A percentile compares a stretch with the other conserved stretches of the same genome.
Conservation (phyloP, 2,888 invertebrate genomes). For the Chrysodeixis includens region DNA sequence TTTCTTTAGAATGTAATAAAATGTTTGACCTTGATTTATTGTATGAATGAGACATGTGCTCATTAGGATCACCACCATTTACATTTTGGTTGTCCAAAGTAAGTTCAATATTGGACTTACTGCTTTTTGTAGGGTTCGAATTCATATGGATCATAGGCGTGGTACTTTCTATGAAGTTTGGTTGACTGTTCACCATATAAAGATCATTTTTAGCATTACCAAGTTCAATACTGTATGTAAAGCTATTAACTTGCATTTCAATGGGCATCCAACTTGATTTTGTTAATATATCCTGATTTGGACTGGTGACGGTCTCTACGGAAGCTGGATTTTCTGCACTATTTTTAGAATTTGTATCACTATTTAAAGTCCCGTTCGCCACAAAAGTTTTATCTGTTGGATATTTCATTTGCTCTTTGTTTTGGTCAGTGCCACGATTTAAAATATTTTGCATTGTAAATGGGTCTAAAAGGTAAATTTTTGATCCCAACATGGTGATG, state of each 20-base stretch:
- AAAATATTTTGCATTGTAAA: not conserved
- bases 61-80: not conserved
- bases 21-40: not conserved
- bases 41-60: not conserved
- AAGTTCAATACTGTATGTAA: not conserved
- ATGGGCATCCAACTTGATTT: not conserved
- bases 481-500: not conserved
- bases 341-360: not conserved
- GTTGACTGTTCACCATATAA: not conserved
- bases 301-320: not conserved
- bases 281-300: not conserved
- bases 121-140: not conserved
- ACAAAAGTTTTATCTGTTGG: not conserved
- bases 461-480: constrained; percentile 20
- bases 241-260: not conserved
- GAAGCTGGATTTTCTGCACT: not conserved
- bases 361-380: not conserved
- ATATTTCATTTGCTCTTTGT: not conserved
- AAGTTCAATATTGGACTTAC: not conserved
- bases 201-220: not conserved
- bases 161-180: not conserved
- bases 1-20: not conserved
- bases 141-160: not conserved
- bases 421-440: constrained; percentile 4
- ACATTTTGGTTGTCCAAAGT: not conserved